Evolutionary conservation across 1,140 invertebrate genomes (phyloP), one percentile per base, ranked within the genome.

Genomic region (Trichoplusia ni): DNA sequence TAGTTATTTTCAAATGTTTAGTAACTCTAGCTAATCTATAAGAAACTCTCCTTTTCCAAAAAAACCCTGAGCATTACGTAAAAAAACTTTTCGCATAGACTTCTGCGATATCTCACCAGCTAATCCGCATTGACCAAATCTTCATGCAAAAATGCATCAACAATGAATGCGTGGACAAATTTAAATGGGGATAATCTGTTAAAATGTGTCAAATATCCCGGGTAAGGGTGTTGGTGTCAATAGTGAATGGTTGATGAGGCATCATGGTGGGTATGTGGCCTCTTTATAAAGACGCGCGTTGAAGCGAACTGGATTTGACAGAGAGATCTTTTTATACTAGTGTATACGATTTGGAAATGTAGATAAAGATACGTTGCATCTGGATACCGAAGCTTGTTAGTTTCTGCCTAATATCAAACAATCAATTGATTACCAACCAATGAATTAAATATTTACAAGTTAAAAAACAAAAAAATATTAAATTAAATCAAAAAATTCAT

Each of bases 161-260:
- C 44, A 49, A 29, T 14, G 31, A n/a, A 6, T 21, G 11, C 19
- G 21, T 46, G 18, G 5, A 14, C 33, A 62, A 38, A 23, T 40
- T 49, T 51, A 62, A 49, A 49, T 51, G 11, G 13, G 46, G 46
- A 49, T 62, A 51, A 62, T 49, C 59, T 37, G 11, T 4, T 27
- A 38, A 51, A 46, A 51, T 42, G 59, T 62, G 54, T 44, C 54
- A 59, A 59, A 44, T 16, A 31, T 13, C 25, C 8, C 33, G 51
- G 59, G 44, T 51, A 51, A 40, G 31, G 14, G 46, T 62, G 38
- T 23, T 31, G 14, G n/a, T 13, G 7, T 33, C 49, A 53, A 44
- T 54, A 19, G 29, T 13, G 4, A 7, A 6, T 1, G 19, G n/a
- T 33, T 18, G 23, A 18, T 13, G 3, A 13, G 11, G 40, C 8